phyloP scores from a whole-genome alignment of 2,113 vertebrate species.

The Thunnus maccoyii region DNA sequence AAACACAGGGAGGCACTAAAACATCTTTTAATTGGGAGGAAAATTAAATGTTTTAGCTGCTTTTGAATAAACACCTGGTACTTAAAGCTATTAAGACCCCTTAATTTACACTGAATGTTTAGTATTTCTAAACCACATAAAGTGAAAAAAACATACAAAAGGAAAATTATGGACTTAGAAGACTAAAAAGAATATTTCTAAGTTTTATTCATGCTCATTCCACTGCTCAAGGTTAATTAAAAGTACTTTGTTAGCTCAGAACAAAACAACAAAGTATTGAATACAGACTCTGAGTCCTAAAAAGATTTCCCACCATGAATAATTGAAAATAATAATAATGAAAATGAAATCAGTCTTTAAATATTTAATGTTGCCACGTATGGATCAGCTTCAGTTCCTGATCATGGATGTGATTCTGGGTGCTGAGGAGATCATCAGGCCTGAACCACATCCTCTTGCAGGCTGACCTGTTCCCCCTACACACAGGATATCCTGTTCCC shows the following conservation, averaged over 20 bases:
- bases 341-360: slow-evolving; percentile 5
- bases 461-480: neutral
- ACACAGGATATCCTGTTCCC: slow-evolving; percentile 63
- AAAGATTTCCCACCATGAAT: neutral
- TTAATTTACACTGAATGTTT: slow-evolving; percentile 13
- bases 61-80: slow-evolving; percentile 31
- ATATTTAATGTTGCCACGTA: slow-evolving; percentile 14
- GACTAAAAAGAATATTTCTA: neutral
- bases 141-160: neutral
- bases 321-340: too few relatives aligned
- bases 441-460: slow-evolving; percentile 52
- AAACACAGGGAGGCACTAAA: neutral
- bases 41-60: slow-evolving; percentile 12
- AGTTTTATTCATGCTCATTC: neutral
- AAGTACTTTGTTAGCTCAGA: neutral
- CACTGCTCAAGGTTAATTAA: neutral
- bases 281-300: neutral
- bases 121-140: neutral
- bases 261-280: neutral
- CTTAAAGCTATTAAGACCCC: neutral
- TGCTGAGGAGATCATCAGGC: slow-evolving; percentile 8
- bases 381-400: slow-evolving; percentile 7
- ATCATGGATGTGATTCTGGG: neutral
- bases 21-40: slow-evolving; percentile 11
- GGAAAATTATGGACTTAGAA: neutral